A percentile compares a stretch with the other conserved stretches of the same genome.
Evolutionary conservation across 2,888 invertebrate genomes (phyloP).

Genomic region (Caenorhabditis becei): DNA sequence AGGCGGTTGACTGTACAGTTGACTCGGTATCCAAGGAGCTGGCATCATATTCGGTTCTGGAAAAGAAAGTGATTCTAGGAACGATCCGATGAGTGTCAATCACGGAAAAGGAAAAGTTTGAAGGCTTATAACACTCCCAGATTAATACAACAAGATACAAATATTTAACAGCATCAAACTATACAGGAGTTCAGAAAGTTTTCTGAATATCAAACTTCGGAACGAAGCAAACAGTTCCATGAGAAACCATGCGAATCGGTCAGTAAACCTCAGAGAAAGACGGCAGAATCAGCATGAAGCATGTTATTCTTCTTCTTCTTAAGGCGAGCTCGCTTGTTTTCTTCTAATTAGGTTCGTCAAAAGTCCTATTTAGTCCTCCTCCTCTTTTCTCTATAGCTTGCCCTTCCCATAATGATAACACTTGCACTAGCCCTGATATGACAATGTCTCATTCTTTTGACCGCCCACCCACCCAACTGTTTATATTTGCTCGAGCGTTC

Average conservation of each 20-base stretch:
- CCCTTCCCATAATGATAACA: constrained; percentile 3
- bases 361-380: neutral
- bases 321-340: neutral
- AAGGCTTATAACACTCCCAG: neutral
- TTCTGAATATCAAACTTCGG: too few relatives aligned
- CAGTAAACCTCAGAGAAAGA: neutral
- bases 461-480: constrained; percentile 30
- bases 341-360: constrained; percentile 27
- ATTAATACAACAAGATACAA: neutral
- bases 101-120: neutral
- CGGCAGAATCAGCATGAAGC: neutral
- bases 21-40: constrained; percentile 26
- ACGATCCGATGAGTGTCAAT: neutral
- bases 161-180: too few relatives aligned
- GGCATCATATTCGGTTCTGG: constrained; percentile 30
- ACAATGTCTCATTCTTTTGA: constrained; percentile 24
- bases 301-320: neutral
- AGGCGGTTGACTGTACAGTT: constrained; percentile 13
- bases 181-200: too few relatives aligned
- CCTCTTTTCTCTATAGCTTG: neutral
- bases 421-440: neutral
- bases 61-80: neutral
- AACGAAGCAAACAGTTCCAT: neutral
- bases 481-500: constrained; percentile 39
- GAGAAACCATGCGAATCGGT: neutral